Conservation (phyloP, 1,140 invertebrate species). For the Neomicropteryx cornuta region DNA sequence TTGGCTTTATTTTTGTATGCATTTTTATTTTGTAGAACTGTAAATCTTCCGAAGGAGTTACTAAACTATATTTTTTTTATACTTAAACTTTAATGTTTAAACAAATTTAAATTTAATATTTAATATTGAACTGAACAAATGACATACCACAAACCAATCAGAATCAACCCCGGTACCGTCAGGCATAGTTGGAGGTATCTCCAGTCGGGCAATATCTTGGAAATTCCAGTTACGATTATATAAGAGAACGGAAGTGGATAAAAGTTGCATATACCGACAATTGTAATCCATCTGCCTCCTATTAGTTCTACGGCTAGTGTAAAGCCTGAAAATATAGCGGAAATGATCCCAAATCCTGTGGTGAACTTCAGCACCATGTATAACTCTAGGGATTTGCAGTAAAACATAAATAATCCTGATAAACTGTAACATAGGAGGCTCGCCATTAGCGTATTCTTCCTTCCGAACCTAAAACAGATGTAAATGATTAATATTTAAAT, state of each 20-base stretch:
- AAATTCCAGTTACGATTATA: conserved; percentile 57
- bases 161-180: conserved; percentile 53
- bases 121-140: too few species aligned
- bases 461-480: conserved; percentile 54
- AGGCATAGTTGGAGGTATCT: conserved; percentile 57
- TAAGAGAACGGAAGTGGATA: conserved; percentile 62
- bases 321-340: conserved; percentile 60
- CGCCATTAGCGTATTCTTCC: conserved; percentile 61
- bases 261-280: conserved; percentile 60
- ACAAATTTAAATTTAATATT: background rate
- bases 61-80: too few species aligned
- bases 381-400: conserved; percentile 52
- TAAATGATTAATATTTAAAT: too few species aligned
- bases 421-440: conserved; percentile 56
- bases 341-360: conserved; percentile 58
- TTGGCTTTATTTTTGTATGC: too few species aligned
- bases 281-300: conserved; percentile 61
- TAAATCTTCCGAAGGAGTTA: too few species aligned
- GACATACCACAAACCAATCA: conserved; percentile 52
- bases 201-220: conserved; percentile 62
- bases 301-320: conserved; percentile 60
- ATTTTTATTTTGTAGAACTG: too few species aligned
- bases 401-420: conserved; percentile 45
- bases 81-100: too few species aligned
- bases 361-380: conserved; percentile 49